Evolutionary conservation across 2,888 invertebrate species (phyloP).

Genomic region (Strigamia crassipes): DNA sequence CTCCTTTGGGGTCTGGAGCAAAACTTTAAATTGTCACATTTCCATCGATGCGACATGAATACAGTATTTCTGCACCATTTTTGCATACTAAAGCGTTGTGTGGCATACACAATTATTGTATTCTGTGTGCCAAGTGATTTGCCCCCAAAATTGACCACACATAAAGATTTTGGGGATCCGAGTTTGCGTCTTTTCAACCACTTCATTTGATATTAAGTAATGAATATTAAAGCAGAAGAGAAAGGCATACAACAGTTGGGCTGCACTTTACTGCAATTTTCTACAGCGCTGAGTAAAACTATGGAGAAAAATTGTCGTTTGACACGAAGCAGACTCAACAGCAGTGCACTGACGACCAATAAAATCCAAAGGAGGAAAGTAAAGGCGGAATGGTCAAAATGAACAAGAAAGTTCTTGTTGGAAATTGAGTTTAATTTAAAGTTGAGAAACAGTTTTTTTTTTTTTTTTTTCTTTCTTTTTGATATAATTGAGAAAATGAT

Average conservation of each 20-base stretch:
- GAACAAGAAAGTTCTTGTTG: neutral
- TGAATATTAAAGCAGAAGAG: no score
- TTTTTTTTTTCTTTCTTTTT: no score
- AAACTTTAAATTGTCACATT: neutral
- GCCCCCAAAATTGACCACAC: no score
- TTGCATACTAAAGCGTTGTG: neutral
- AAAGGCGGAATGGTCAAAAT: neutral
- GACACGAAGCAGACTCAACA: slow-evolving; percentile 4
- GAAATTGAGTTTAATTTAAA: neutral
- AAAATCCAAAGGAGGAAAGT: neutral
- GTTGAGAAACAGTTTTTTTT: neutral
- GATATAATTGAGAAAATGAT: no score
- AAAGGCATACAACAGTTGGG: neutral
- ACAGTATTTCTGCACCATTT: neutral
- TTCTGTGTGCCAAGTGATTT: neutral
- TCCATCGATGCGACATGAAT: neutral
- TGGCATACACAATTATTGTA: neutral
- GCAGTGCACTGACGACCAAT: neutral
- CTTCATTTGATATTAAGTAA: no score
- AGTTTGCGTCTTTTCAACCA: no score
- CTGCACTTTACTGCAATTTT: neutral
- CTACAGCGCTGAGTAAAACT: no score
- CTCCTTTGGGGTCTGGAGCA: neutral
- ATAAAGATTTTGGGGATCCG: no score
- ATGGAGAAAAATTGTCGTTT: neutral